These are phyloP conservation scores for Psix sp. DNA, from an alignment of 1,140 invertebrate genomes.

Conservation along the genomic window DNA sequence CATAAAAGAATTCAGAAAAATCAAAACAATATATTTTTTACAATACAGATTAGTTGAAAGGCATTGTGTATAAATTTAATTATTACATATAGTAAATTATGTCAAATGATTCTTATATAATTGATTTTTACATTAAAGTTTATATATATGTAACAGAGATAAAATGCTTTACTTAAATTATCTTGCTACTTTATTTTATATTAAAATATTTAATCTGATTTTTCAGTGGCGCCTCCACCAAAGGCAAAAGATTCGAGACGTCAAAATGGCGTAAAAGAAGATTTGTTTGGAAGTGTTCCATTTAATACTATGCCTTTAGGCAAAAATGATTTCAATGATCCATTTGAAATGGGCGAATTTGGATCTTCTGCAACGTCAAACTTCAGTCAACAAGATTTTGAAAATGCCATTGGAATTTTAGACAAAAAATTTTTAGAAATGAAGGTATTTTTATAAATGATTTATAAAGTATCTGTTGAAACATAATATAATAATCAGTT, in stretches of 20 bases:
- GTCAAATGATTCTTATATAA: too few species aligned
- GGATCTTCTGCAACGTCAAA: conserved; percentile 74
- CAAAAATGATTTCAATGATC: conserved; percentile 76
- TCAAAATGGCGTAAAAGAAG: conserved; percentile 77
- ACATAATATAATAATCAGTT: too few species aligned
- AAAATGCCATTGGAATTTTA: conserved; percentile 85
- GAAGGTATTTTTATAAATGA: conserved; percentile 78
- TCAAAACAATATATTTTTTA: too few species aligned
- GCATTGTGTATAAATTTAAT: too few species aligned
- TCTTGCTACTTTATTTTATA: too few species aligned
- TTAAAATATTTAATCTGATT: conserved; percentile 13
- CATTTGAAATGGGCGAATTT: conserved; percentile 90
- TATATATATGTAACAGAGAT: too few species aligned
- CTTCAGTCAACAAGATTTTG: conserved; percentile 79
- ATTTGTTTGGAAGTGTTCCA: conserved; percentile 79
- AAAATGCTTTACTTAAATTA: too few species aligned
- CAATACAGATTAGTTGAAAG: too few species aligned
- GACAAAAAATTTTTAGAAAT: conserved; percentile 89
- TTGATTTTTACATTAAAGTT: too few species aligned
- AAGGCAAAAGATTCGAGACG: conserved; percentile 85
- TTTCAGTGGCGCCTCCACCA: conserved; percentile 87
- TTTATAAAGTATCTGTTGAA: neutral
- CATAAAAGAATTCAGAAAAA: too few species aligned
- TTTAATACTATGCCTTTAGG: conserved; percentile 77
- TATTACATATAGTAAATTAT: too few species aligned